Evolutionary conservation across 92 coral and sea anemone species (phyloP).

Genomic region (Epizoanthus scotinus): DNA sequence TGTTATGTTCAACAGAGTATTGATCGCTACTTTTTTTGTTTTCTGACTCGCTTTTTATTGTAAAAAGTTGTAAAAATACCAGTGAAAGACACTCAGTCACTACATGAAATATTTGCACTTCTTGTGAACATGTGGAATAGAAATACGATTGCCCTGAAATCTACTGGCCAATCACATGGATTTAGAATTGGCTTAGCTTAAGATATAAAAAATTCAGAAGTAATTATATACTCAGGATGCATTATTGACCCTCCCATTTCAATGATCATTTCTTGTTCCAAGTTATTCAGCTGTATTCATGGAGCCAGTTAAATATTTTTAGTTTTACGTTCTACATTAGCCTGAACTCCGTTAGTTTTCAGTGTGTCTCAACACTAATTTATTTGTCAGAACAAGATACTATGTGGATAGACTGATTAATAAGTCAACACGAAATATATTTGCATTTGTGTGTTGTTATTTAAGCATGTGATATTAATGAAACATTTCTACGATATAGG

Average conservation of each 20-base stretch:
- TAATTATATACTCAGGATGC: not conserved
- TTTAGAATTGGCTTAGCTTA: slow-evolving; percentile 2
- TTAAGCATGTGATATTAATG: not conserved
- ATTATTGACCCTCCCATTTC: not conserved
- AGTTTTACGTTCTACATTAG: not conserved
- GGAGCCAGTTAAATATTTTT: not conserved
- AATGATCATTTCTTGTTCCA: not conserved
- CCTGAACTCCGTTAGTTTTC: too few relatives aligned
- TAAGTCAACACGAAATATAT: too few relatives aligned
- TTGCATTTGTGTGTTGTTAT: not conserved
- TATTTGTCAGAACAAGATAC: not conserved
- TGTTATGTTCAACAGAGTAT: too few relatives aligned
- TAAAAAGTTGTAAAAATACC: too few relatives aligned
- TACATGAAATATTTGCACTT: not conserved
- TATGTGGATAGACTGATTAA: not conserved
- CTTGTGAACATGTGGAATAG: not conserved
- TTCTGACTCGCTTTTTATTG: too few relatives aligned
- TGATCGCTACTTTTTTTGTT: too few relatives aligned
- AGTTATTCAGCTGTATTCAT: not conserved
- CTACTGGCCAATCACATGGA: not conserved
- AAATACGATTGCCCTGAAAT: not conserved
- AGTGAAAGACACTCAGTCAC: too few relatives aligned
- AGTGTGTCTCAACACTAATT: too few relatives aligned
- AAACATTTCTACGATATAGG: not conserved
- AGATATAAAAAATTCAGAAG: not conserved